phyloP scores from a whole-genome alignment of 2,797 vertebrate genomes.

The Liparis tanakae region DNA sequence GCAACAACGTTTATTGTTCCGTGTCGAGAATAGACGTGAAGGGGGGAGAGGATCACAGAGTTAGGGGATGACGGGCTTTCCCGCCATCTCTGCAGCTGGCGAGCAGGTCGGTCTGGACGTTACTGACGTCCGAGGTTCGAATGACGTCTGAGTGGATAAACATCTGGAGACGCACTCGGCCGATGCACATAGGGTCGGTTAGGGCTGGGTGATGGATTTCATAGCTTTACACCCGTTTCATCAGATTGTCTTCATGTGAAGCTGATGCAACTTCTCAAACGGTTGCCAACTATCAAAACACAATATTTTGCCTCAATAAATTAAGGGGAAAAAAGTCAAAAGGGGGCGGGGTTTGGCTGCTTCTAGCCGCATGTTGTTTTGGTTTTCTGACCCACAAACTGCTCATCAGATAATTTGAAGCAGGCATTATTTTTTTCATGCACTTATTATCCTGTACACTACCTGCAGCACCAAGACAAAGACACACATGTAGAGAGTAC shows the following conservation, averaged over 20 bases:
- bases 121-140: conserved; percentile 46
- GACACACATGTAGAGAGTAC: background rate
- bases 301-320: background rate
- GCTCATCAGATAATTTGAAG: background rate
- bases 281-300: background rate
- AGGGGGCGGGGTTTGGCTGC: too few species aligned
- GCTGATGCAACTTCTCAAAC: background rate
- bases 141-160: conserved; percentile 35
- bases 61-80: conserved; percentile 26
- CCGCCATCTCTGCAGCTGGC: conserved; percentile 34
- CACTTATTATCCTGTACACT: background rate
- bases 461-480: background rate
- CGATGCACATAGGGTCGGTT: background rate
- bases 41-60: conserved; percentile 28
- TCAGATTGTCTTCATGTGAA: too few species aligned
- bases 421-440: background rate
- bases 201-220: background rate
- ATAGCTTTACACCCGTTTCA: background rate
- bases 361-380: background rate
- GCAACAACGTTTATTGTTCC: conserved; percentile 51
- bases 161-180: conserved; percentile 26
- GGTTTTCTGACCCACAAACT: background rate
- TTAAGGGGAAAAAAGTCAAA: too few species aligned
- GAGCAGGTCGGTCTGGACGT: conserved; percentile 32
- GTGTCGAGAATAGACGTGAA: conserved; percentile 19